Evolutionary conservation across 1,140 invertebrate genomes (phyloP), one percentile per base, ranked within the genome.

Genomic region (Dolichoris vasculosae): DNA sequence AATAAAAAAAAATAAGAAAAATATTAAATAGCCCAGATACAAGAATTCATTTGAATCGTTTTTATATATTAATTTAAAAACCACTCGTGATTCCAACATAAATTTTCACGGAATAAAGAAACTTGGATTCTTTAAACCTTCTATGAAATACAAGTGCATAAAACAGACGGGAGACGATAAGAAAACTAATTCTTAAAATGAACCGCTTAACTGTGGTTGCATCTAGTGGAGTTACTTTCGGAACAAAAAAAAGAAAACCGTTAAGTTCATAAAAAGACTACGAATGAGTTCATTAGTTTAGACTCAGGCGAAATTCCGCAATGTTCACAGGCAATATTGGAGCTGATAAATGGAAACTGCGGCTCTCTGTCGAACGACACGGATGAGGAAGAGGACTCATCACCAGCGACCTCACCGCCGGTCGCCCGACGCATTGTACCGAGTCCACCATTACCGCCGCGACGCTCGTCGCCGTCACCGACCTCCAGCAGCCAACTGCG

Each of bases 391-490:
- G 92, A 93, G 43, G 92, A 92, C 77, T 91, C 90, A 48, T 96
- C 95, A 90, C 95, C 95, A 3, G 94, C 95, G 87, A 94, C 89
- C 84, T 93, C 93, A 32, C 92, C 93, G 0, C 86, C 90, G 9
- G 88, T 87, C 51, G 80, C 92, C 3, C 93, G 94, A 87, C 94
- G 90, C 83, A 91, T 92, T 23, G 90, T 91, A 13, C 91, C 92
- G 55, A 95, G 95, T 84, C 95, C 95, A 20, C 95, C 95, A 30
- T 91, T 96, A 48, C 95, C 95, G 80, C 96, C 96, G 23, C 91
- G 95, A 85, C 94, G 95, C 89, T 93, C 94, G 7, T 95, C 95
- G 13, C 95, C 96, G 0, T 92, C 91, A 7, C 92, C 92, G 0
- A 91, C 91, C 35, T 90, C 91, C 7, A 91, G 90, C 48, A 77